Base-by-base conservation (phyloP, 2,113 vertebrate species). In the Paradisaea rubra region DNA sequence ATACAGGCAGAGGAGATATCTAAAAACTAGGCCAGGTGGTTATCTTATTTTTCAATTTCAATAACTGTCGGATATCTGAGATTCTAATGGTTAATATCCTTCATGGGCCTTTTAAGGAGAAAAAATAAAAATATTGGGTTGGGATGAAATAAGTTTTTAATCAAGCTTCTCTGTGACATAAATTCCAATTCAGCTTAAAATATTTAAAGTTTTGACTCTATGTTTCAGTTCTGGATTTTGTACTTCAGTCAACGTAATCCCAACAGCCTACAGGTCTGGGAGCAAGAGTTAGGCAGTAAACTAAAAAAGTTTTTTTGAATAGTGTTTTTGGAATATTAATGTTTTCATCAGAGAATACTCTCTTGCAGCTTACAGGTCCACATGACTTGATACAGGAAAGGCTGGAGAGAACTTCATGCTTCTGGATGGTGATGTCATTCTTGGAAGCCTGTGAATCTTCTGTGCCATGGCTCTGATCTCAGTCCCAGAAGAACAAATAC, bases 231-330 rank as follows among this genome's bases (percentile, higher is more conserved):
- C 22, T 33, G 30, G 14, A 31, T 60, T 59, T 89, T 54, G 10
- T 44, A 14, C 7, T 2, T 41, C 13, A 23, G 5, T 8, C 15
- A n/a, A 2, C 12, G 5, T 21, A 61, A 71, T 56, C 11, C 21
- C 3, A 65, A 23, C 11, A 47, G 52, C 3, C 2, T 76, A 35
- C 30, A 25, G 9, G 5, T 41, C 24, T 63, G 7, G 10, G 2
- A 50, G 11, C 3, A 23, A 28, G 21, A 64, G 10, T 15, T 42
- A 56, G 23, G 11, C 2, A 0, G 4, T 23, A 25, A 61, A 11
- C 1, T 13, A 23, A 41, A 63, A 52, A 4, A 35, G 39, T 18
- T 33, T 31, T 31, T 59, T 53, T 42, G 4, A 45, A 35, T 6
- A 12, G 2, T 19, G 3, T 3, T 45, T 78, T 84, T n/a, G 9